A percentile compares a stretch with the other conserved stretches of the same genome.
Conservation (phyloP, 2,888 invertebrate genomes). For the Yponomeuta cagnagella region DNA sequence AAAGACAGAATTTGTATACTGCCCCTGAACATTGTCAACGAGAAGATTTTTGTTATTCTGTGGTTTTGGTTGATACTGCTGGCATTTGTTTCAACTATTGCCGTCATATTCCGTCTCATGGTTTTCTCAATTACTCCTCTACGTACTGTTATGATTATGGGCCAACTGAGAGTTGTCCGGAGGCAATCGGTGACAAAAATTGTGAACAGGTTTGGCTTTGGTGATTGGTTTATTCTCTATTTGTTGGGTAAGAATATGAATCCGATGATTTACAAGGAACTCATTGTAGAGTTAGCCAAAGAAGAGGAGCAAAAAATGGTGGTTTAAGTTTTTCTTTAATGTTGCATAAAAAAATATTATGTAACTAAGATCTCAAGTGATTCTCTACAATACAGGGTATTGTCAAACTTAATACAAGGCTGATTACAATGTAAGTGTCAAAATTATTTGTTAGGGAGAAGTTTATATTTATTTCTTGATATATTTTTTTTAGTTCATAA, state of each 20-base stretch:
- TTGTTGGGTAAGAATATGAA: constrained; percentile 86
- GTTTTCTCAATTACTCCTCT: constrained; percentile 74
- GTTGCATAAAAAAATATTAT: background rate
- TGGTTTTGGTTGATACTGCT: constrained; percentile 85
- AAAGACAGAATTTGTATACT: constrained; percentile 83
- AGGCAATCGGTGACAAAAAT: constrained; percentile 69
- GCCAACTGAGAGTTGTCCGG: constrained; percentile 74
- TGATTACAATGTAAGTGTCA: constrained; percentile 16
- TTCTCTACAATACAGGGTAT: constrained; percentile 19
- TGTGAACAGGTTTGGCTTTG: constrained; percentile 73
- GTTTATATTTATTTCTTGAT: background rate
- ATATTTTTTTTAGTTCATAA: background rate
- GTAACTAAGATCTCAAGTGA: constrained; percentile 9
- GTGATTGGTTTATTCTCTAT: constrained; percentile 87
- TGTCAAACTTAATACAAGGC: constrained; percentile 14
- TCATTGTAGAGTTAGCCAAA: constrained; percentile 72
- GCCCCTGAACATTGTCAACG: constrained; percentile 86
- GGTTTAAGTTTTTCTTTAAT: constrained; percentile 32
- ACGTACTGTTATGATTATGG: constrained; percentile 77
- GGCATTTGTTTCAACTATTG: constrained; percentile 75
- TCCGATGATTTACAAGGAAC: constrained; percentile 79
- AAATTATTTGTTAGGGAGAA: background rate
- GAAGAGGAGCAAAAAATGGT: constrained; percentile 47
- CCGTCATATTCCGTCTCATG: constrained; percentile 79
- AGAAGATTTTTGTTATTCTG: constrained; percentile 84